Evolutionary conservation across 1,140 invertebrate genomes (phyloP), one percentile per base, ranked within the genome.

Genomic region (Ephestia elutella): DNA sequence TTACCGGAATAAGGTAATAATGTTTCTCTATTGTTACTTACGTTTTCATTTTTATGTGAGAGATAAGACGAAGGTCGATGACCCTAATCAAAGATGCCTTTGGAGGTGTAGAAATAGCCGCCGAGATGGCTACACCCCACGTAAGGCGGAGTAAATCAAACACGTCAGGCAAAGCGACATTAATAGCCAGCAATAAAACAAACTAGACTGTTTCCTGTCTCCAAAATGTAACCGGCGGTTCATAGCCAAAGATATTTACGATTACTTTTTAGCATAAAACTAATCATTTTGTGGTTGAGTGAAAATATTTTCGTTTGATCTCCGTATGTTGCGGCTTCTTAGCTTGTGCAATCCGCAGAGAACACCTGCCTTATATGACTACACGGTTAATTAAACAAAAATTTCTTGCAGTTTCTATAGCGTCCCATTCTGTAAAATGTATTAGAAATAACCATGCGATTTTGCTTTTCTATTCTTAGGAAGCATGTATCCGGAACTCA

Each of bases 161-260:
- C 57, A 59, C 68, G 63, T 71, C 66, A 68, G 67, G 60, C 67
- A 66, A 66, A 68, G 63, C 71, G 62, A 77, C 71, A 75, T 80
- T 82, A 82, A 85, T 81, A 71, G 72, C 66, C 49, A 49, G 66
- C 62, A 73, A 80, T 79, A 78, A 82, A 84, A 79, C 70, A 79
- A 78, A 82, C 63, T 63, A 56, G 71, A 68, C 70, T 68, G 69
- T 80, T 84, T 81, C 73, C 75, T 72, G 76, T 66, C 76, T 75
- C 71, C 62, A 75, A 78, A 79, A 75, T 62, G 59, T 69, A 73
- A 64, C 62, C 49, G 62, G 63, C 49, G 53, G 60, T 62, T 67
- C 57, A 65, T 17, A 57, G 62, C 48, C 61, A 11, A 55, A 65
- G 53, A 59, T 63, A 67, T 73, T 71, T 71, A 78, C 65, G 67